phyloP scores from a whole-genome alignment of 1,140 invertebrate genomes.

The Ylistrum balloti region DNA sequence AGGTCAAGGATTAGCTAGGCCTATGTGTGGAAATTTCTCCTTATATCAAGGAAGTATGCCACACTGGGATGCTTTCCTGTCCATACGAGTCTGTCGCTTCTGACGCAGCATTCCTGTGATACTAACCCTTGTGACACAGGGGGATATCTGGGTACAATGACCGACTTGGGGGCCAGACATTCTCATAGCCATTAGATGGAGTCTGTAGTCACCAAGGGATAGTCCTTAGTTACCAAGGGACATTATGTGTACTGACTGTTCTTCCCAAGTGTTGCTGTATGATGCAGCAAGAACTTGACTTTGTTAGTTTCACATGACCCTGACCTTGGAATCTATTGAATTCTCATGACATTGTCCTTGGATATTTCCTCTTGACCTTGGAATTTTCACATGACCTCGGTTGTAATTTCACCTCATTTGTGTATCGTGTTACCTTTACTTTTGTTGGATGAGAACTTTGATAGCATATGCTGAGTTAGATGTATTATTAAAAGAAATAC shows the following conservation, averaged over 20 bases:
- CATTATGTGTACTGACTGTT: neutral
- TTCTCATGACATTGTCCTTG: constrained; percentile 15
- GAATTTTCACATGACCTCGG: constrained; percentile 1
- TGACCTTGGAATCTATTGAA: neutral
- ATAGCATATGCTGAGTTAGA: neutral
- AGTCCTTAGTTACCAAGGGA: neutral
- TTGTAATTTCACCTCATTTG: constrained; percentile 35
- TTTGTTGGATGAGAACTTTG: neutral
- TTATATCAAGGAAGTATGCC: neutral
- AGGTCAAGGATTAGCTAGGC: neutral
- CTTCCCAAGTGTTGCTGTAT: constrained; percentile 3
- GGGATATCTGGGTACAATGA: no score
- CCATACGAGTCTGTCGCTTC: neutral
- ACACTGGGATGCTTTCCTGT: neutral
- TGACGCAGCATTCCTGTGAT: neutral
- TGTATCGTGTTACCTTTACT: neutral
- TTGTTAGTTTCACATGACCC: neutral
- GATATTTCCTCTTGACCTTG: neutral
- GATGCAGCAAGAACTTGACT: neutral
- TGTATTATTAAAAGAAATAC: neutral
- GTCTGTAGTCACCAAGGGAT: neutral
- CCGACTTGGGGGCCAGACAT: neutral
- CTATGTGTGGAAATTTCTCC: neutral
- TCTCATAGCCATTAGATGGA: neutral
- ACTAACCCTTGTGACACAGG: neutral